Evolutionary conservation across 2,113 vertebrate genomes (phyloP), one percentile per base, ranked within the genome.

Genomic region (Poicephalus gulielmi): DNA sequence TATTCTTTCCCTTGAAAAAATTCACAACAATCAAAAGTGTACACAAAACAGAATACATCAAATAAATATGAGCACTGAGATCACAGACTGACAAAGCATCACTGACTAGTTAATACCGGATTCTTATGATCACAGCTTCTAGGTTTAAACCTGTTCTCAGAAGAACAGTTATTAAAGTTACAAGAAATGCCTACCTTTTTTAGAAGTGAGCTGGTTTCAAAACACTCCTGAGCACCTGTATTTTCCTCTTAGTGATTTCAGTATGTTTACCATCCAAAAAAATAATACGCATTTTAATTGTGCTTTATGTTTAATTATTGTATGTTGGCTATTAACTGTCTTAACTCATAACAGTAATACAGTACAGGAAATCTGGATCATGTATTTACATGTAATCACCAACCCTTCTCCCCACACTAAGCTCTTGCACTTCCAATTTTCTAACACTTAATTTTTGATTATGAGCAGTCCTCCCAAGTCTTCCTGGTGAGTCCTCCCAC

Each of bases 1-100:
- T 11, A 23, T 63, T 66, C 28, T 93, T 94, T 37, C 55, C 91
- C 97, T 95, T 97, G 78, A 17, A 73, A 82, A 39, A 35, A 83
- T 57, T 20, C 13, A 71, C n/a, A 49, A 30, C 14, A 35, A 63
- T 55, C 24, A 46, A 23, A 73, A 79, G 35, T 9, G 22, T 39
- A 64, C 16, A 66, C 6, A 27, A 64, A 63, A 82, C 12, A 68
- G 22, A 62, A 47, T 15, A n/a, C 25, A 71, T 41, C 15, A 60
- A 67, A 66, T 70, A 86, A 92, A 67, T 35, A 74, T 0, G 1
- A 93, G n/a, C 62, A 68, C 18, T 37, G 53, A 74, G 37, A n/a
- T 66, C 41, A 68, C 37, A 78, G 55, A 47, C 33, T 73, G 62
- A 31, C 28, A 92, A 74, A 83, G 25, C 18, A 84, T 11, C 16